phyloP scores from a whole-genome alignment of 2,113 vertebrate genomes.

The Sphyrna mokarran region DNA sequence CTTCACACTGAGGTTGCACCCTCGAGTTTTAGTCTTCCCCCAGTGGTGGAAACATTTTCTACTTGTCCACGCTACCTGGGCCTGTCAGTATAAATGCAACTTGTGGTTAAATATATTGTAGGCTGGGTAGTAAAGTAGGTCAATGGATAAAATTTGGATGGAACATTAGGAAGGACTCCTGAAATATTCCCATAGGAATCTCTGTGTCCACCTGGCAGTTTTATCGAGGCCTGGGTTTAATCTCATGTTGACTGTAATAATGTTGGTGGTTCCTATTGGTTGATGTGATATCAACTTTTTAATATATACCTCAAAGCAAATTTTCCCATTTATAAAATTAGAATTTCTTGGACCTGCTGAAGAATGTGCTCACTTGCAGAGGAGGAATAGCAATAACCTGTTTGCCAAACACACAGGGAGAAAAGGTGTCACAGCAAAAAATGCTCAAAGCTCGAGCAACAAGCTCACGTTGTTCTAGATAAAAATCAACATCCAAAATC shows the following conservation, averaged over 20 bases:
- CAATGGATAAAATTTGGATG: not conserved
- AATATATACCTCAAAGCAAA: not conserved
- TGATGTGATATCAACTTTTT: not conserved
- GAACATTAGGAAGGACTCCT: not conserved
- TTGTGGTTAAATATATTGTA: not conserved
- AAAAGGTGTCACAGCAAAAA: no score
- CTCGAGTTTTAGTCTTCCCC: no score
- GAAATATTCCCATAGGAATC: not conserved
- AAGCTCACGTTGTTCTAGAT: not conserved
- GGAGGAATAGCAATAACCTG: not conserved
- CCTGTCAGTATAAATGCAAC: not conserved
- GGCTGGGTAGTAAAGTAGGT: not conserved
- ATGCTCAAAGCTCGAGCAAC: not conserved
- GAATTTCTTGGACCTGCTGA: not conserved
- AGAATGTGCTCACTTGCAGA: not conserved
- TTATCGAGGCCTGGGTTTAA: not conserved
- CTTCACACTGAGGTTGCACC: no score
- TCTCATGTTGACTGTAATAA: not conserved
- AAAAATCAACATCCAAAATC: slow-evolving; percentile 1
- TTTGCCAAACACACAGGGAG: not conserved
- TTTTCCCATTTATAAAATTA: not conserved
- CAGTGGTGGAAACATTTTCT: no score
- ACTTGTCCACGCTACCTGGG: no score
- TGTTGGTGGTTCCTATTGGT: no score
- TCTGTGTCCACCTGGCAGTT: not conserved